These are phyloP conservation scores for Drosophila niveifrons DNA, from an alignment of 2,888 invertebrate species.

Conservation along the genomic window DNA sequence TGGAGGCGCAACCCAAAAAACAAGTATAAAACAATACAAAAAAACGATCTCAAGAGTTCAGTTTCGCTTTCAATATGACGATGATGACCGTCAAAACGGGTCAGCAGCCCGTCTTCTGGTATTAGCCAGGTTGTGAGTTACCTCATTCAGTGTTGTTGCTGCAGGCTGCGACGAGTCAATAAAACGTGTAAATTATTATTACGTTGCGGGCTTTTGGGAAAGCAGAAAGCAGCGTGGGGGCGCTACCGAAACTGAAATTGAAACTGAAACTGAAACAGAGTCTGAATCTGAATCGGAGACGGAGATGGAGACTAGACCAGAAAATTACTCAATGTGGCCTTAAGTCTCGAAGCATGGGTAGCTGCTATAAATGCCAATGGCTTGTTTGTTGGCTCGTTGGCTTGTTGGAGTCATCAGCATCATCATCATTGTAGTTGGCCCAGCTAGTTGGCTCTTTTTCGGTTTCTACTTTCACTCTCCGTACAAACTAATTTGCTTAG, in stretches of 20 bases:
- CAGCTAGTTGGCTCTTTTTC: constrained; percentile 34
- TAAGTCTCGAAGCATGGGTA: constrained; percentile 19
- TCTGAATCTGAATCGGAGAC: constrained; percentile 11
- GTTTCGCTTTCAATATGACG: constrained; percentile 64
- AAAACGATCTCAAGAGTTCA: constrained; percentile 27
- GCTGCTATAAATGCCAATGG: constrained; percentile 37
- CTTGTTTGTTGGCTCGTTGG: constrained; percentile 24
- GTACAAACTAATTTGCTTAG: constrained; percentile 47
- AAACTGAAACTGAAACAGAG: constrained; percentile 20
- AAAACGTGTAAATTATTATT: constrained; percentile 72
- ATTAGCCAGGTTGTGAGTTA: constrained; percentile 39
- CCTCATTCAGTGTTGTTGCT: constrained; percentile 45
- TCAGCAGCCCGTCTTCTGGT: constrained; percentile 30
- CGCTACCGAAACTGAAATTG: constrained; percentile 9
- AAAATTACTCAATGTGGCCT: constrained; percentile 71
- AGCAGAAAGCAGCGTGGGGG: constrained; percentile 59
- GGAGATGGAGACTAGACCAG: constrained; percentile 52
- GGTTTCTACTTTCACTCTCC: constrained; percentile 68
- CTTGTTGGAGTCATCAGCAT: constrained; percentile 22
- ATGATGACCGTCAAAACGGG: constrained; percentile 67
- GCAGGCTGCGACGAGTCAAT: constrained; percentile 36
- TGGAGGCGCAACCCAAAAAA: constrained; percentile 51
- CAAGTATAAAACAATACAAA: neutral
- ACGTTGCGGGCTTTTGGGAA: constrained; percentile 50
- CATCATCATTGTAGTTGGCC: constrained; percentile 17